A percentile compares a stretch with the other conserved stretches of the same genome.
Evolutionary conservation across 2,113 vertebrate genomes (phyloP).

Genomic region (Mandrillus leucophaeus): DNA sequence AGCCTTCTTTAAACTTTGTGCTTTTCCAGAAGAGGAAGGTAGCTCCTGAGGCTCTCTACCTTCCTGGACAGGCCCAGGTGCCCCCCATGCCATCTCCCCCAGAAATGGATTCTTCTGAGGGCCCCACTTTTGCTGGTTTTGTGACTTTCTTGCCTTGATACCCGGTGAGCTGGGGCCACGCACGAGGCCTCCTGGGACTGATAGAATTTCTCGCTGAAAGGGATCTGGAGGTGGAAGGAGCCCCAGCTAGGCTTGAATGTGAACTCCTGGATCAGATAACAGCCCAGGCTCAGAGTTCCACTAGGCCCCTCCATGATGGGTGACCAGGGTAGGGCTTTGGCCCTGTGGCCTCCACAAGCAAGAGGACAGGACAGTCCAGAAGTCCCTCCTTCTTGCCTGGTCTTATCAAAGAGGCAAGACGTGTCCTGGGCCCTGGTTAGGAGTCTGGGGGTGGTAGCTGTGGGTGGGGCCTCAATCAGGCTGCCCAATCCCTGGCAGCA

Average conservation of each 20-base stretch:
- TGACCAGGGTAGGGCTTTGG: slow-evolving; percentile 25
- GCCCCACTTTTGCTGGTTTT: background rate
- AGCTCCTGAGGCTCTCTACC: background rate
- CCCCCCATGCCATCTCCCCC: background rate
- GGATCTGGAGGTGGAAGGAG: slow-evolving; percentile 52
- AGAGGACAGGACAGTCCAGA: background rate
- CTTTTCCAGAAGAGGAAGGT: background rate
- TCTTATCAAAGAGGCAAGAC: background rate
- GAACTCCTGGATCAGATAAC: slow-evolving; percentile 73
- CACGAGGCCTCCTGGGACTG: slow-evolving; percentile 52
- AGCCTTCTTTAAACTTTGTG: background rate
- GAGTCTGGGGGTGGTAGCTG: background rate
- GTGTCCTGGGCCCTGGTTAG: background rate
- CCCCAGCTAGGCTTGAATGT: slow-evolving; percentile 60
- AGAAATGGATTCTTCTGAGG: background rate
- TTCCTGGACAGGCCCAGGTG: background rate
- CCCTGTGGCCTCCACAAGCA: background rate
- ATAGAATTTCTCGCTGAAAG: slow-evolving; percentile 76
- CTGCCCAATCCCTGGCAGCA: background rate
- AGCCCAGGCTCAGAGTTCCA: slow-evolving; percentile 36
- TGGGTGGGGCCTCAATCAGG: background rate
- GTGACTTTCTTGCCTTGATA: slow-evolving; percentile 51
- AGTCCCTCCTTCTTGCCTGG: background rate
- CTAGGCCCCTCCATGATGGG: background rate
- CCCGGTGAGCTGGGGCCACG: background rate